Conservation (phyloP, 2,888 invertebrate species). For the Helicoverpa assulta region DNA sequence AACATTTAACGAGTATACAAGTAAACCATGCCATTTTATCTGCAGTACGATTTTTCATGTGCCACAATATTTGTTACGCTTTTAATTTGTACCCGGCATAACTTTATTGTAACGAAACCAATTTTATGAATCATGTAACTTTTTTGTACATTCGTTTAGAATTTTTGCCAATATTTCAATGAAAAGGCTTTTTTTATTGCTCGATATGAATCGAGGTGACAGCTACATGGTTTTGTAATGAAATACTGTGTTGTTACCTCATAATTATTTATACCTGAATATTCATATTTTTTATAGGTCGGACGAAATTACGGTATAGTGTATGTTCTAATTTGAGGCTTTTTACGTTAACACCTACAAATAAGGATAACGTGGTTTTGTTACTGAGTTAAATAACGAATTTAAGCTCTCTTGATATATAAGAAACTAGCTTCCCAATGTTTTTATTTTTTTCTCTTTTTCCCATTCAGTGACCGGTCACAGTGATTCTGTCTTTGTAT, state of each 20-base stretch:
- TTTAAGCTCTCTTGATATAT: no score
- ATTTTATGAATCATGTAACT: constrained; percentile 17
- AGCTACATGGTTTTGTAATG: constrained; percentile 27
- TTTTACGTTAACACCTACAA: no score
- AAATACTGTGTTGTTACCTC: constrained; percentile 24
- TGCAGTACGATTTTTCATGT: not conserved
- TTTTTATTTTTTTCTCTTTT: no score
- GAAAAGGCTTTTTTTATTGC: constrained; percentile 18
- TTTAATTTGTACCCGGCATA: constrained; percentile 1
- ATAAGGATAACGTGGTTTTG: no score
- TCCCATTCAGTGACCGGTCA: no score
- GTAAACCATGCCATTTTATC: not conserved
- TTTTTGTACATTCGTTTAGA: constrained; percentile 10
- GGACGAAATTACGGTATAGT: not conserved
- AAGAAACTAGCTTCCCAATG: no score
- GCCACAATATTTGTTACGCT: not conserved
- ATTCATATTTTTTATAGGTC: not conserved
- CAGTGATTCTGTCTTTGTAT: no score
- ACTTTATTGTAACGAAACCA: constrained; percentile 25
- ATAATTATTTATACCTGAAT: not conserved
- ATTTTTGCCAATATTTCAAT: constrained; percentile 26
- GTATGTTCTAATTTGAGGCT: no score
- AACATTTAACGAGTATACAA: no score
- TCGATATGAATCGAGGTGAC: constrained; percentile 8
- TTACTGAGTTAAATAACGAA: no score